Evolutionary conservation across 2,888 invertebrate genomes (phyloP).

Genomic region (Tolmerus cingulatus): DNA sequence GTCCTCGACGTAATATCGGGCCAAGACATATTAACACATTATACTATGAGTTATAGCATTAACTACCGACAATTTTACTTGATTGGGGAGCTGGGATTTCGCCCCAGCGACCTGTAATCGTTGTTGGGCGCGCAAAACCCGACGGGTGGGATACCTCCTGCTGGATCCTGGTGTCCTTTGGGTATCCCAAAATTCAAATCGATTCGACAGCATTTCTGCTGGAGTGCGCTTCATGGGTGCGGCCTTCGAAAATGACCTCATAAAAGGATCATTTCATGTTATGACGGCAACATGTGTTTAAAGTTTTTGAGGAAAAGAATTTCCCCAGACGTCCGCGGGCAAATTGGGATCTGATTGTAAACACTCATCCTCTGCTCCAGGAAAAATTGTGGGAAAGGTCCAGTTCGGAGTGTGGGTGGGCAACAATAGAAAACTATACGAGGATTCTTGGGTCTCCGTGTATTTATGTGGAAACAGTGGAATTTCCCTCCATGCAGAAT

Average conservation of each 20-base stretch:
- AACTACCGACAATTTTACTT: constrained; percentile 47
- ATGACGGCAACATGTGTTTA: constrained; percentile 37
- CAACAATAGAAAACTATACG: constrained; percentile 3
- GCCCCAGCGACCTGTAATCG: not conserved
- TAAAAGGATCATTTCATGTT: constrained; percentile 34
- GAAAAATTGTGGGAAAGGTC: not conserved
- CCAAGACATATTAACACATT: constrained; percentile 48
- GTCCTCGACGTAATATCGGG: constrained; percentile 38
- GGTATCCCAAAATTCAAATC: constrained; percentile 28
- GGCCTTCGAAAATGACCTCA: constrained; percentile 31
- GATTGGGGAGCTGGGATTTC: constrained; percentile 47
- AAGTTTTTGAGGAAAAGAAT: constrained; percentile 9
- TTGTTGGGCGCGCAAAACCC: not conserved
- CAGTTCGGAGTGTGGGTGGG: not conserved
- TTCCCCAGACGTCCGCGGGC: constrained; percentile 8
- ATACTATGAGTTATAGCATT: constrained; percentile 48
- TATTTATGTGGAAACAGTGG: not conserved
- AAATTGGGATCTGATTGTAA: constrained; percentile 5
- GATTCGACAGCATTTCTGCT: constrained; percentile 17
- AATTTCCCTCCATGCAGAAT: not conserved
- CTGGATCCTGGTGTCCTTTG: constrained; percentile 4
- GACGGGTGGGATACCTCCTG: not conserved
- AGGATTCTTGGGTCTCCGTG: not conserved
- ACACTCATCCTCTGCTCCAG: not conserved
- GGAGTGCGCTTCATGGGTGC: not conserved